These are phyloP conservation scores for Odontamblyopus lacepedii DNA, from an alignment of 2,797 vertebrate species.

Conservation along the genomic window DNA sequence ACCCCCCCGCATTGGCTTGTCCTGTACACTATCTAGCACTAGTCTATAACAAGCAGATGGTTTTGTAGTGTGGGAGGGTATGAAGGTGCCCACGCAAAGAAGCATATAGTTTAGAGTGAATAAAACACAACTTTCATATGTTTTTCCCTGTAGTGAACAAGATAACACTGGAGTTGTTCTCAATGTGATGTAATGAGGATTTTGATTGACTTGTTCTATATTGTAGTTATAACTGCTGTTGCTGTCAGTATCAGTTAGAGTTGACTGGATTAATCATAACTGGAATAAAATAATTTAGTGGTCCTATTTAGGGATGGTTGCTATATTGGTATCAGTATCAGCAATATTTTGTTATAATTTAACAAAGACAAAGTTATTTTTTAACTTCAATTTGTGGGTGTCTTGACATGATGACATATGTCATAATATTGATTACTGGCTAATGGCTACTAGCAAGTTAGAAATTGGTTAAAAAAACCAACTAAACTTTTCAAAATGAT, in stretches of 20 bases:
- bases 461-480: too few relatives aligned
- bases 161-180: neutral
- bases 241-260: neutral
- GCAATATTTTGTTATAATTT: too few relatives aligned
- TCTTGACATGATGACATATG: too few relatives aligned
- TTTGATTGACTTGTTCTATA: conserved; percentile 10
- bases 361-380: too few relatives aligned
- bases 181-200: conserved; percentile 38
- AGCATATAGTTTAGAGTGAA: conserved; percentile 35
- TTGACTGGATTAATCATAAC: neutral
- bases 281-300: too few relatives aligned
- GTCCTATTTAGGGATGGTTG: neutral
- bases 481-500: too few relatives aligned
- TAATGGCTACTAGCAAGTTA: too few relatives aligned
- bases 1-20: conserved; percentile 24
- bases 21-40: conserved; percentile 41
- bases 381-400: too few relatives aligned
- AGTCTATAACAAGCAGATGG: conserved; percentile 21
- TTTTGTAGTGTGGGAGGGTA: conserved; percentile 26
- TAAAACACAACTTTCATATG: conserved; percentile 5
- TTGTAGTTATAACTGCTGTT: conserved; percentile 8
- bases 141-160: conserved; percentile 12
- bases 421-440: too few relatives aligned
- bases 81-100: conserved; percentile 20
- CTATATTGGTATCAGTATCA: too few relatives aligned